These are phyloP conservation scores for Alosa alosa DNA, from an alignment of 2,113 vertebrate genomes.

Conservation along the genomic window DNA sequence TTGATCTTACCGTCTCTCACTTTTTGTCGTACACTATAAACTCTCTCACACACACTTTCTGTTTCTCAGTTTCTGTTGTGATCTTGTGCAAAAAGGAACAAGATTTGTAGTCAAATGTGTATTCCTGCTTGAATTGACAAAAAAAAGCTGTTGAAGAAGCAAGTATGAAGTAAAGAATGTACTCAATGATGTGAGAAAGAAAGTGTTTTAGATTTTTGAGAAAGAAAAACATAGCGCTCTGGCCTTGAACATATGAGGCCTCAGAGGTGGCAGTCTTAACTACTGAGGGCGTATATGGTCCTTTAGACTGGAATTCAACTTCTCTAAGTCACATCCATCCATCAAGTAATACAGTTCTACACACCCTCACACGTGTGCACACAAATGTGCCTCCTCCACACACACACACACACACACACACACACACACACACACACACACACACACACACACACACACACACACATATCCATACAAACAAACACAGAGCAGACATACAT, in stretches of 20 bases:
- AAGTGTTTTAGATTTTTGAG: not conserved
- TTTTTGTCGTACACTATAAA: not conserved
- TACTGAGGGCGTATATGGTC: not conserved
- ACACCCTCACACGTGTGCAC: conserved; percentile 28
- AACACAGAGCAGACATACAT: not conserved
- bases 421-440: not conserved
- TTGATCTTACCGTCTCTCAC: not conserved
- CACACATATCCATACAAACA: not conserved
- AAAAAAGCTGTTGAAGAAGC: not conserved
- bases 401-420: not conserved
- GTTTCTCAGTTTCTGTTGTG: not conserved
- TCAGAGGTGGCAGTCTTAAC: not conserved
- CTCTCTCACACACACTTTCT: not conserved
- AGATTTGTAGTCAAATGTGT: not conserved
- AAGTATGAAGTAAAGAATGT: not conserved
- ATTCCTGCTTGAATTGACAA: not conserved
- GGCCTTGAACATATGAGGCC: not conserved
- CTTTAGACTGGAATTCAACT: not conserved
- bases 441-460: not conserved
- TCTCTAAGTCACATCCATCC: not conserved
- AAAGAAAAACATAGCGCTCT: not conserved
- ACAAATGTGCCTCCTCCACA: conserved; percentile 30
- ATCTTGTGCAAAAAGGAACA: not conserved
- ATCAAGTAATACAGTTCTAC: not conserved
- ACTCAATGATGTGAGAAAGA: not conserved